phyloP scores from a whole-genome alignment of 2,888 invertebrate genomes.

The Nipponacmea schrenckii region DNA sequence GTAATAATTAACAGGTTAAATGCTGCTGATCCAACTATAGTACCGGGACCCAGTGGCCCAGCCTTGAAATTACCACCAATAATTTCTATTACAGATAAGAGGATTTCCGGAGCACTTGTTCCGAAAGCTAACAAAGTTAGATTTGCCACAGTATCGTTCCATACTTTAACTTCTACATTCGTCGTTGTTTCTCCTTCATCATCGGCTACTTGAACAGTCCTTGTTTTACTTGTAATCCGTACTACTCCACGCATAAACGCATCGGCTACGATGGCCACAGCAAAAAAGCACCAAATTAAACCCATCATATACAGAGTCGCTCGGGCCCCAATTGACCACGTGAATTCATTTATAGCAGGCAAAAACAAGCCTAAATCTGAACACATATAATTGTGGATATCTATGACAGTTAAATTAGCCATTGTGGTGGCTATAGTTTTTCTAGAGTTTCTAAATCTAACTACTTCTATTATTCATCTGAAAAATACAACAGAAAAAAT shows the following conservation, averaged over 20 bases:
- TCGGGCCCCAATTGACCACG: conserved; percentile 69
- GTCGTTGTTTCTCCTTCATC: conserved; percentile 44
- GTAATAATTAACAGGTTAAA: conserved; percentile 72
- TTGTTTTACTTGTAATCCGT: conserved; percentile 72
- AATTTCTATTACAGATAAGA: conserved; percentile 71
- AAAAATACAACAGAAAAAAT: too few species aligned
- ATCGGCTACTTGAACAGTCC: conserved; percentile 65
- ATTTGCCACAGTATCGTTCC: conserved; percentile 74
- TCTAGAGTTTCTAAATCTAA: too few species aligned
- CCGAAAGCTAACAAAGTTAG: conserved; percentile 73
- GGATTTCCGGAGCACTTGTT: conserved; percentile 72
- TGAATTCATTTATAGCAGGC: conserved; percentile 69
- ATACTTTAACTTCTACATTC: conserved; percentile 70
- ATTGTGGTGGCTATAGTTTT: neutral
- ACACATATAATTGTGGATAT: conserved; percentile 47
- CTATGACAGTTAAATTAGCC: conserved; percentile 18
- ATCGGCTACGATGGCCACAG: conserved; percentile 74
- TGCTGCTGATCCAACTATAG: conserved; percentile 73
- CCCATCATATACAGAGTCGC: conserved; percentile 70
- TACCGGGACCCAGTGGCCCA: conserved; percentile 72
- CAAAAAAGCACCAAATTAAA: conserved; percentile 73
- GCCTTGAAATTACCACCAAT: conserved; percentile 66
- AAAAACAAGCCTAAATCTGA: conserved; percentile 66
- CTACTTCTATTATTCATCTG: too few species aligned
- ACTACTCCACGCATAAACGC: conserved; percentile 74